Evolutionary conservation across 2,113 vertebrate species (phyloP), one percentile per base, ranked within the genome.

Genomic region (Geothlypis trichas): DNA sequence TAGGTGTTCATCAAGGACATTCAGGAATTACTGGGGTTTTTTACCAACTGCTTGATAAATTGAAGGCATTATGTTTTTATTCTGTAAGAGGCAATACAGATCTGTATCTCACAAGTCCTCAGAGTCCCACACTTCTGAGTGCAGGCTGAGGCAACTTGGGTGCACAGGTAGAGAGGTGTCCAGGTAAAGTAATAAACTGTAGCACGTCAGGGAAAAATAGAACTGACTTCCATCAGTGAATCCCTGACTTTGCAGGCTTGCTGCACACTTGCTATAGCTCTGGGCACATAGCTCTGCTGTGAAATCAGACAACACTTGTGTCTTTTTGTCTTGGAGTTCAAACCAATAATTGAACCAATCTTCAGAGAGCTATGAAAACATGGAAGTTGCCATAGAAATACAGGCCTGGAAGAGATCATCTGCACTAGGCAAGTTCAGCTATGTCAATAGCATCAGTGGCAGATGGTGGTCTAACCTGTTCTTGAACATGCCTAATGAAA

Each of bases 401-500:
- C 15, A 77, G 65, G 72, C 76, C 88, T 90, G 79, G 63, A 90
- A 90, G 51, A 88, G 71, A 76, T 90, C n/a, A 88, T 35, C 54
- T 69, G 20, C 63, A 80, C 49, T 35, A 88, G 63, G 24, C 55
- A 31, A 85, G 37, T 83, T 84, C 51, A 93, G 81, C 87, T 89
- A 13, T 61, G 80, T 51, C 0, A 37, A 39, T 63, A 95, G 76
- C 63, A 88, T 74, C 79, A 81, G 90, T 66, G 86, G 72, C 90
- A 93, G 88, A 73, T 88, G 86, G 88, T 93, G 79, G 83, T 90
- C 65, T 84, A 88, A 92, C 96, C 79, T 95, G 94, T 92, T 95
- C 79, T 69, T 58, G 72, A 90, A 77, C 21, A 12, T 15, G 26
- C 49, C 51, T 92, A 90, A 90, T 77, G 55, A 97, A 92, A 92